A percentile compares a stretch with the other conserved stretches of the same genome.
Evolutionary conservation across 2,113 vertebrate genomes (phyloP).

Genomic region (Leptobrachium ailaonicum): DNA sequence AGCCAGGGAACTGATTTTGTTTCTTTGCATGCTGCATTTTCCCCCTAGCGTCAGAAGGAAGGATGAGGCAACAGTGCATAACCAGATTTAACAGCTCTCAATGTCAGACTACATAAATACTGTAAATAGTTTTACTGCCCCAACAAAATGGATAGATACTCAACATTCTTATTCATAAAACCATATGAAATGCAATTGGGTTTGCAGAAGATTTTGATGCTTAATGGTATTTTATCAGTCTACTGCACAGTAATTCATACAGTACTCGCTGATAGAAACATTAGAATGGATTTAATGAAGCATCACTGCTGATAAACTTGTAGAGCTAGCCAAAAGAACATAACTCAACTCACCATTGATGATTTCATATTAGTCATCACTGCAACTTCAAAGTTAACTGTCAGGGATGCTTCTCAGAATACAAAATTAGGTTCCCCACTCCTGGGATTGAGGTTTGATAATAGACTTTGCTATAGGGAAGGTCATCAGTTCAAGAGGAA

Average conservation of each 20-base stretch:
- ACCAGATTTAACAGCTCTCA: constrained; percentile 17
- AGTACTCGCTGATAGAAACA: constrained; percentile 8
- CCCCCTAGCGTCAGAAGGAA: constrained; percentile 12
- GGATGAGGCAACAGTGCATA: constrained; percentile 10
- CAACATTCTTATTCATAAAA: constrained; percentile 31
- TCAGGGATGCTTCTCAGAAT: constrained; percentile 36
- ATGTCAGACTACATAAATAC: constrained; percentile 21
- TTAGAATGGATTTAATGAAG: constrained; percentile 36
- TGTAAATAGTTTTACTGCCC: constrained; percentile 26
- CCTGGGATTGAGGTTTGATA: constrained; percentile 24
- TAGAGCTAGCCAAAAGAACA: background rate
- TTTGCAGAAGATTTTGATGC: constrained; percentile 6
- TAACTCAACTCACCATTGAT: constrained; percentile 29
- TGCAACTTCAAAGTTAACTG: constrained; percentile 42
- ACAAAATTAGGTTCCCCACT: constrained; percentile 20
- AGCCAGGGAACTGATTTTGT: too few species aligned
- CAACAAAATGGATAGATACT: constrained; percentile 22
- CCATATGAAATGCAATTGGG: constrained; percentile 19
- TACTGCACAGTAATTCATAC: constrained; percentile 31
- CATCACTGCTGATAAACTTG: constrained; percentile 40
- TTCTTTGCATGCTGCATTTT: background rate
- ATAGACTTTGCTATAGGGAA: constrained; percentile 38
- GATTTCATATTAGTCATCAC: constrained; percentile 30
- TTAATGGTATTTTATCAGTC: constrained; percentile 26
- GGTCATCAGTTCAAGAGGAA: constrained; percentile 29